Evolutionary conservation across 2,113 vertebrate genomes (phyloP), one percentile per base, ranked within the genome.

Genomic region (Larimichthys crocea): DNA sequence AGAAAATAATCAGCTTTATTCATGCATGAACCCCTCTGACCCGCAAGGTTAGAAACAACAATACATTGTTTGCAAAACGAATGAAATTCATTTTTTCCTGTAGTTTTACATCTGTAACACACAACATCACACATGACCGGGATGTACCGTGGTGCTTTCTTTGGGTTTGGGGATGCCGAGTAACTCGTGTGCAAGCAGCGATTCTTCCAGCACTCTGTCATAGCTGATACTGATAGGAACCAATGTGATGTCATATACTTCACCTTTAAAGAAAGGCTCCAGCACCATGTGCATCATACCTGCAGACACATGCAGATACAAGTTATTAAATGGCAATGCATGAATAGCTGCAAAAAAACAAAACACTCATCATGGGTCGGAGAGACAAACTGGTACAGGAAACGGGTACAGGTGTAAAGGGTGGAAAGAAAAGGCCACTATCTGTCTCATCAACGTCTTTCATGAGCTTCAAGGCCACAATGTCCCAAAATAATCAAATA

Each of bases 161-260:
- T 95, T 97, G 29, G 97, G 98, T 83, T 99, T 99, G 83, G 98
- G 97, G 67, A 98, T 91, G 35, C 98, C 98, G 66, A 99, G 94
- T 60, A 99, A 94, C 90, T 99, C 98, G 56, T 95, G 95, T 0
- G 96, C 97, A 40, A 98, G 97, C 53, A 99, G 95, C 1, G 95
- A 96, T 91, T 99, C 98, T 93, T 99, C 98, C 68, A 99, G 89
- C 76, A 98, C 95, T 53, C 97, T 95, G 80, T 99, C 98, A 0
- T 99, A 99, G 86, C 97, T 99, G 93, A 99, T 97, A 86, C 97
- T 99, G 86, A 99, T 95, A 74, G 98, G 98, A 69, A 99, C 95
- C 83, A 99, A 91, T 5, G 95, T 97, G 0, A 97, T 95, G 89
- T 99, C 98, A 80, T 96, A 98, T 84, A 99, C 96, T 90, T 99